Evolutionary conservation across 2,888 invertebrate genomes (phyloP).

Genomic region (Sericinus montela): DNA sequence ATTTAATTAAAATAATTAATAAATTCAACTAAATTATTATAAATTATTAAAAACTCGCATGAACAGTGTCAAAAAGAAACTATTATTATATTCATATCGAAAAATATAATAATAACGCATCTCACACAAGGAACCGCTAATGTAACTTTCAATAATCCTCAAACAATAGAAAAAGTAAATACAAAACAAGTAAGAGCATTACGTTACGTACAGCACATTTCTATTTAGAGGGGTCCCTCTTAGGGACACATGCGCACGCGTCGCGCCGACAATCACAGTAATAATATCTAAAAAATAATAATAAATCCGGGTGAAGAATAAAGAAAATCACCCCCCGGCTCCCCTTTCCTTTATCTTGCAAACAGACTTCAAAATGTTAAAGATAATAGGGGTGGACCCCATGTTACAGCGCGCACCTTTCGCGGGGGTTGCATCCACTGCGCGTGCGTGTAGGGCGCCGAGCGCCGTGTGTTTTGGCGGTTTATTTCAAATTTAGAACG

Average conservation of each 20-base stretch:
- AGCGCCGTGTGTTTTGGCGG: constrained; percentile 57
- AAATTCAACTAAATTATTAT: too few relatives aligned
- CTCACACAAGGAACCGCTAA: constrained; percentile 45
- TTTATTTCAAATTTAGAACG: constrained; percentile 63
- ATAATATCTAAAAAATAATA: constrained; percentile 80
- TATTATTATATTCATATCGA: too few relatives aligned
- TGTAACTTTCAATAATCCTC: constrained; percentile 67
- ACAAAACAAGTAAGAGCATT: constrained; percentile 69
- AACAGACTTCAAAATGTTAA: constrained; percentile 76
- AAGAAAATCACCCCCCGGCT: constrained; percentile 76
- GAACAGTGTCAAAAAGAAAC: too few relatives aligned
- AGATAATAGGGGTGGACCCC: constrained; percentile 75
- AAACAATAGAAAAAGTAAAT: constrained; percentile 53
- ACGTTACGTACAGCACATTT: constrained; percentile 44
- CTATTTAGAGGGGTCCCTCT: constrained; percentile 48
- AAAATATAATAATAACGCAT: constrained; percentile 37
- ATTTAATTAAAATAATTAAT: too few relatives aligned
- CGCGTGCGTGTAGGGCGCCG: constrained; percentile 37
- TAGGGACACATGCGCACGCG: constrained; percentile 76
- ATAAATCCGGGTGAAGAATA: constrained; percentile 79
- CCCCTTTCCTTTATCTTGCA: constrained; percentile 78
- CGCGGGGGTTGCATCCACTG: constrained; percentile 52
- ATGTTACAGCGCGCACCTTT: constrained; percentile 68
- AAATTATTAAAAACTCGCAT: too few relatives aligned
- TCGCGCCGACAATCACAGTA: constrained; percentile 68